Percentiles rank a stretch among this genome's conserved stretches.
Conservation (phyloP, 1,140 invertebrate species). For the Spodoptera litura region DNA sequence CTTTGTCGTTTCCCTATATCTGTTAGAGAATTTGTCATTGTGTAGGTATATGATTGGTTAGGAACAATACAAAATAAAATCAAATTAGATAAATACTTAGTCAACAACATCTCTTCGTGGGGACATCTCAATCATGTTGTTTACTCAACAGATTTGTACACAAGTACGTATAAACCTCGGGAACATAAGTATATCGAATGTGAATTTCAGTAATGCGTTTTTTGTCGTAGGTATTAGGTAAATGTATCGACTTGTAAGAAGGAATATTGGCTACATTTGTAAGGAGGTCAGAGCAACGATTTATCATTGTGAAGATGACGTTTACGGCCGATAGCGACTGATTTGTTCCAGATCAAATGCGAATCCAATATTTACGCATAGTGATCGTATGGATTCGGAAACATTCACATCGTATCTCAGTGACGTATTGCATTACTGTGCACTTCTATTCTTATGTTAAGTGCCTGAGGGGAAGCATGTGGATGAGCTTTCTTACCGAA, state of each 20-base stretch:
- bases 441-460: slow-evolving; percentile 21
- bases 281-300: slow-evolving; percentile 66
- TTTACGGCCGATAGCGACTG: slow-evolving; percentile 66
- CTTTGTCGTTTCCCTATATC: background rate
- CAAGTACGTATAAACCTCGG: background rate
- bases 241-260: slow-evolving; percentile 28
- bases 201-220: slow-evolving; percentile 33
- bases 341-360: slow-evolving; percentile 66
- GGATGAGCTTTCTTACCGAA: background rate
- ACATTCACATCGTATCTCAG: slow-evolving; percentile 37
- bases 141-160: slow-evolving; percentile 1
- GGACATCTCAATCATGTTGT: background rate
- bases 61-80: background rate
- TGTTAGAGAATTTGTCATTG: too few relatives aligned
- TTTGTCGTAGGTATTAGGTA: slow-evolving; percentile 32
- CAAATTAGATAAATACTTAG: too few relatives aligned
- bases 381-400: slow-evolving; percentile 49
- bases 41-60: too few relatives aligned
- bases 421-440: slow-evolving; percentile 31
- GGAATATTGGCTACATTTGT: slow-evolving; percentile 53
- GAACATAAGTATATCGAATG: slow-evolving; percentile 19
- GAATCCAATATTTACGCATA: slow-evolving; percentile 61
- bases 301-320: slow-evolving; percentile 67
- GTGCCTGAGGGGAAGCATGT: background rate
- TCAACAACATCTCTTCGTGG: too few relatives aligned